phyloP scores from a whole-genome alignment of 1,140 invertebrate genomes.

The Bradysia coprophila region DNA sequence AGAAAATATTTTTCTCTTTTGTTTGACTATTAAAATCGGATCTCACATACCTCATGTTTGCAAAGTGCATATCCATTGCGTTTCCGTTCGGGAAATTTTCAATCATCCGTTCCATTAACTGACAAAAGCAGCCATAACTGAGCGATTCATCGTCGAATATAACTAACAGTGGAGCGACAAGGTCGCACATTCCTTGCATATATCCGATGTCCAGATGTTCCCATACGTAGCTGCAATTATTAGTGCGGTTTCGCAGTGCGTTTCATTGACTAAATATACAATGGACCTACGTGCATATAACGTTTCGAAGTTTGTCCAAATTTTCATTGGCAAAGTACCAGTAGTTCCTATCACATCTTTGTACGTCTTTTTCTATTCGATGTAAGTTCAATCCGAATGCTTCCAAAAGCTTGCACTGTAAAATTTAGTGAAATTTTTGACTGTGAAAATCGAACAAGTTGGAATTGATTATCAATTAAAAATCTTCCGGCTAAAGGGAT shows the following conservation, averaged over 20 bases:
- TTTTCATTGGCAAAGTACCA: slow-evolving; percentile 78
- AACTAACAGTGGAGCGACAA: slow-evolving; percentile 81
- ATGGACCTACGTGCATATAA: slow-evolving; percentile 79
- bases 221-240: slow-evolving; percentile 64
- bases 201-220: slow-evolving; percentile 80
- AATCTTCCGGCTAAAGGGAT: too few species aligned
- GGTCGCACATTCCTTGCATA: slow-evolving; percentile 90
- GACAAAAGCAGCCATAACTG: slow-evolving; percentile 82
- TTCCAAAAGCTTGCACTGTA: slow-evolving; percentile 65
- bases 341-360: slow-evolving; percentile 85
- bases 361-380: slow-evolving; percentile 91
- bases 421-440: too few species aligned
- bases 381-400: slow-evolving; percentile 80
- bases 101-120: slow-evolving; percentile 75
- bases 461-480: too few species aligned
- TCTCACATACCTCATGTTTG: slow-evolving; percentile 69
- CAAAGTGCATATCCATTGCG: slow-evolving; percentile 88
- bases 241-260: neutral
- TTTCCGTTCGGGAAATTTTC: slow-evolving; percentile 86
- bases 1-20: too few species aligned
- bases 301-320: slow-evolving; percentile 82
- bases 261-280: neutral
- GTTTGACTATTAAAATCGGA: neutral
- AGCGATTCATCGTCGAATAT: slow-evolving; percentile 81
- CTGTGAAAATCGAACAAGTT: too few species aligned